phyloP scores from a whole-genome alignment of 2,888 invertebrate genomes.

The Trachelus troglodyta region DNA sequence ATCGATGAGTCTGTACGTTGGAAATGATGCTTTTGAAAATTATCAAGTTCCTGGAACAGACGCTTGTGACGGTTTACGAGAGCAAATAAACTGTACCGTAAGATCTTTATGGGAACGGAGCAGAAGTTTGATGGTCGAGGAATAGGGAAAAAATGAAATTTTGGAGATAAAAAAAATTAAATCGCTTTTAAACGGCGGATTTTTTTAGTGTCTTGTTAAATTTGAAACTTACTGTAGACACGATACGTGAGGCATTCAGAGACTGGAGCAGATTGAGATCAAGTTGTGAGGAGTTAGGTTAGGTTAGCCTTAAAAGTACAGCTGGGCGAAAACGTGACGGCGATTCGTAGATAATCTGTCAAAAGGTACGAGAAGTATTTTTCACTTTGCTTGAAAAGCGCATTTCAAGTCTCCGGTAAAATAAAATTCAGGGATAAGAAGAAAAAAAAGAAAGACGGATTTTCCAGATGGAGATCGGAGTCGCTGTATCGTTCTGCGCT shows the following conservation, averaged over 20 bases:
- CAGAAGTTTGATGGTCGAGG: no score
- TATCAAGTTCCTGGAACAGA: no score
- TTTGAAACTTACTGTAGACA: slow-evolving; percentile 12
- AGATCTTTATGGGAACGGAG: no score
- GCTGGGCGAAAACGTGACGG: slow-evolving; percentile 39
- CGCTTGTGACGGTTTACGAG: no score
- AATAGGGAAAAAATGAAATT: no score
- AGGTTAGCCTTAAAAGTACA: slow-evolving; percentile 29
- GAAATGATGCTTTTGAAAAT: no score
- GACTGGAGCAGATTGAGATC: slow-evolving; percentile 33
- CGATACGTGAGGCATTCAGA: slow-evolving; percentile 18
- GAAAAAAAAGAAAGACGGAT: not conserved
- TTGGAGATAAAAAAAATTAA: no score
- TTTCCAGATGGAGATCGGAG: not conserved
- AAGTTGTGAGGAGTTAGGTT: slow-evolving; percentile 17
- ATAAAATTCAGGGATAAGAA: not conserved
- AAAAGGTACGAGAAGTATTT: not conserved
- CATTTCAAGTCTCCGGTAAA: not conserved
- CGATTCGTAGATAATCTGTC: slow-evolving; percentile 37
- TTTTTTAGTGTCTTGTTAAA: no score
- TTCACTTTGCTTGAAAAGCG: not conserved
- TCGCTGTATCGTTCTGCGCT: not conserved
- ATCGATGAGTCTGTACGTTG: no score
- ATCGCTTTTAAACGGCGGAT: no score
- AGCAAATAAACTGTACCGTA: no score